Conservation (phyloP, 2,888 invertebrate species). For the Erebia palarica region DNA sequence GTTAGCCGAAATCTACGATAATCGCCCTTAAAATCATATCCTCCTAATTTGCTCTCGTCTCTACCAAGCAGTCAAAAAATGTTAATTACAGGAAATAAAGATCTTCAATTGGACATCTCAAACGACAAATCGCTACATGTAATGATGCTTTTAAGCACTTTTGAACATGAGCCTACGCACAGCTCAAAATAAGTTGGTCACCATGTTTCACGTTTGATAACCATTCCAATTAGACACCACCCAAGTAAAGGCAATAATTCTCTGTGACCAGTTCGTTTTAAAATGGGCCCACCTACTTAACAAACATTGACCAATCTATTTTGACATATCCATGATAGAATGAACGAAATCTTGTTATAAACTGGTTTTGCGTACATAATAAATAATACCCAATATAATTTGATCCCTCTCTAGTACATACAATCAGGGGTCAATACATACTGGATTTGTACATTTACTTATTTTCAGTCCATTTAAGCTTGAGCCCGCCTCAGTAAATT, state of each 20-base stretch:
- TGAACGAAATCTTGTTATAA: not conserved
- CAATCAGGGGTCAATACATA: constrained; percentile 8
- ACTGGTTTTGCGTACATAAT: constrained; percentile 1
- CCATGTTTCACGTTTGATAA: constrained; percentile 1
- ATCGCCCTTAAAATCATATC: not conserved
- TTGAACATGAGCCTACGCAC: constrained; percentile 28
- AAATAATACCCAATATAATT: constrained; percentile 2
- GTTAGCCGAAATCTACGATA: too few relatives aligned
- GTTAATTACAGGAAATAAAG: constrained; percentile 23
- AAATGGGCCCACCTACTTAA: constrained; percentile 23
- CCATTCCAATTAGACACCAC: constrained; percentile 24
- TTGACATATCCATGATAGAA: constrained; percentile 21
- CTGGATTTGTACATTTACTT: constrained; percentile 9
- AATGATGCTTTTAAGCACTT: constrained; percentile 22
- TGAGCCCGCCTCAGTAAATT: constrained; percentile 13
- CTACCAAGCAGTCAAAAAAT: not conserved
- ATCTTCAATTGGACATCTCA: constrained; percentile 16
- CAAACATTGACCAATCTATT: constrained; percentile 21
- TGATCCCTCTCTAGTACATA: not conserved
- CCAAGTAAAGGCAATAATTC: constrained; percentile 10
- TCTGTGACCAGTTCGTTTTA: constrained; percentile 22
- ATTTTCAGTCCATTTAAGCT: not conserved
- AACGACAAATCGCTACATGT: constrained; percentile 33
- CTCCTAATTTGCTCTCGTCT: not conserved
- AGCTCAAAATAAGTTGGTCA: constrained; percentile 19